These are phyloP conservation scores for Bombus consobrinus DNA, from an alignment of 1,140 invertebrate genomes.

Conservation along the genomic window DNA sequence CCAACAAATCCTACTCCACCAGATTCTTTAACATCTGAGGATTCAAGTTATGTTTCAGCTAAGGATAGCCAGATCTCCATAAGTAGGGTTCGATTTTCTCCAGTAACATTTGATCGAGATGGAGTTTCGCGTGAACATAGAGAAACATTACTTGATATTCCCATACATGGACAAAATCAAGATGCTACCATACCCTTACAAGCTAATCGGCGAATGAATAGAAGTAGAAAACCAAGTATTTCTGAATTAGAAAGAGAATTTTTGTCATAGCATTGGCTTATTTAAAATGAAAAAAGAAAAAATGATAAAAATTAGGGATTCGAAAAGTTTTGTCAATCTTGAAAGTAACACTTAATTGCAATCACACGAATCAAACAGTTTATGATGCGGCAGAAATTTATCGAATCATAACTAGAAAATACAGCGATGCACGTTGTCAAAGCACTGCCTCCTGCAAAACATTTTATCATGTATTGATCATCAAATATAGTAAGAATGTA, in stretches of 20 bases:
- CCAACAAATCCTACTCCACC: conserved; percentile 94
- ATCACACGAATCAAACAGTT: conserved; percentile 29
- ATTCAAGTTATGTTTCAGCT: conserved; percentile 92
- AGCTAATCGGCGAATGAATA: conserved; percentile 77
- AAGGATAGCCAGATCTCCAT: conserved; percentile 87
- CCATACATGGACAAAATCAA: conserved; percentile 86
- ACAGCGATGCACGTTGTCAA: conserved; percentile 59
- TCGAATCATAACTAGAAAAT: conserved; percentile 37
- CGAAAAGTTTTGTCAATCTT: conserved; percentile 33
- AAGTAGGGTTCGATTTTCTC: conserved; percentile 91
- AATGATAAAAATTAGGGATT: conserved; percentile 2
- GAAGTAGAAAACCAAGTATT: conserved; percentile 82
- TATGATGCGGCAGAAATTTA: conserved; percentile 23
- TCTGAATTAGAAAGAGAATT: conserved; percentile 85
- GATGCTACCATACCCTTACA: conserved; percentile 87
- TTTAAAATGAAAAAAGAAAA: conserved; percentile 67
- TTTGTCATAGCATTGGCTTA: conserved; percentile 84
- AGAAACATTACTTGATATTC: conserved; percentile 85
- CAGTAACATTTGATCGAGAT: conserved; percentile 85
- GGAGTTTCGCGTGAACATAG: conserved; percentile 68
- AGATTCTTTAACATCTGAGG: conserved; percentile 92
- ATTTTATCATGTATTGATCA: conserved; percentile 49
- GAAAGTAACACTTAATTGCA: conserved; percentile 45
- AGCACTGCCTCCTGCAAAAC: conserved; percentile 66
- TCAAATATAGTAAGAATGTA: conserved; percentile 55